Evolutionary conservation across 2,797 vertebrate genomes (phyloP).

Genomic region (Poecile montanus): DNA sequence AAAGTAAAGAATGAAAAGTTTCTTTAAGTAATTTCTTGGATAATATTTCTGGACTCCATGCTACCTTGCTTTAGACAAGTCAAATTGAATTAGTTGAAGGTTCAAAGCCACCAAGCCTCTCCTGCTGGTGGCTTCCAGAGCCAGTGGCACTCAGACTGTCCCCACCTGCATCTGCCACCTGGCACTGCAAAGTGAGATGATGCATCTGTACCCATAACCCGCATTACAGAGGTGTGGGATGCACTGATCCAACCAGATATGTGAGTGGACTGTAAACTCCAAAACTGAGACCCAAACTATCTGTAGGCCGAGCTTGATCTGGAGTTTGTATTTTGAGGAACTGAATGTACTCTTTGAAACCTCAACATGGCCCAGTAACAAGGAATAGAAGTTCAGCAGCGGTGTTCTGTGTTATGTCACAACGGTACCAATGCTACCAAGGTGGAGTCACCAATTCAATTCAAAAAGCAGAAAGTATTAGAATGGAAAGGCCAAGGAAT

Average conservation of each 20-base stretch:
- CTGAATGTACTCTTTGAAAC: neutral
- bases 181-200: neutral
- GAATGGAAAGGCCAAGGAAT: neutral
- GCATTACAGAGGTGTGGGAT: neutral
- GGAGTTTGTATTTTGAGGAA: neutral
- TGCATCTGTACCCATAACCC: rapidly evolving
- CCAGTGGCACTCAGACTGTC: neutral
- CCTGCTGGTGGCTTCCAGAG: neutral
- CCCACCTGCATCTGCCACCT: neutral
- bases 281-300: neutral
- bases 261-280: neutral
- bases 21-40: neutral
- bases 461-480: neutral
- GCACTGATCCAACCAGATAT: neutral
- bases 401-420: neutral
- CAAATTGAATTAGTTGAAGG: neutral
- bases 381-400: neutral
- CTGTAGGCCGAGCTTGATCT: neutral
- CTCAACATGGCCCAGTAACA: neutral
- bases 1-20: neutral
- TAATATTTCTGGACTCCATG: neutral
- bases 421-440: neutral
- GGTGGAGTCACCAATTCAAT: neutral
- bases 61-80: neutral
- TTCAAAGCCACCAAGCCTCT: neutral